A percentile compares a stretch with the other conserved stretches of the same genome.
These are phyloP conservation scores for Agrilus mali DNA, from an alignment of 2,888 invertebrate genomes.

Conservation along the genomic window DNA sequence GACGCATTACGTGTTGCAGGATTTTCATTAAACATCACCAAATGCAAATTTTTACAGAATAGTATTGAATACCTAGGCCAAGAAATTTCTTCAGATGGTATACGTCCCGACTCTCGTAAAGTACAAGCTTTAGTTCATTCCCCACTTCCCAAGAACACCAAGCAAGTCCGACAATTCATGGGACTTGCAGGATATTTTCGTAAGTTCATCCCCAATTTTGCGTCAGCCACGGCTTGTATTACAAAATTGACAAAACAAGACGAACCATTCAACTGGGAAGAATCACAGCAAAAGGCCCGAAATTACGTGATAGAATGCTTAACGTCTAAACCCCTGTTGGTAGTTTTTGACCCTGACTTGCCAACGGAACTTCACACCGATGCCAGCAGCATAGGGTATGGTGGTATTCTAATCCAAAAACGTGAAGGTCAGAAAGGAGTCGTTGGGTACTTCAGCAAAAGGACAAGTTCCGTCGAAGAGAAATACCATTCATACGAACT, in stretches of 20 bases:
- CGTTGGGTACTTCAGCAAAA: constrained; percentile 19
- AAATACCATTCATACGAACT: constrained; percentile 22
- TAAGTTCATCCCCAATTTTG: constrained; percentile 15
- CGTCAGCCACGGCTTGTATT: constrained; percentile 11
- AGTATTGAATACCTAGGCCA: constrained; percentile 15
- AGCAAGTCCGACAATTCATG: constrained; percentile 13
- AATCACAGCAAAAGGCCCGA: constrained; percentile 11
- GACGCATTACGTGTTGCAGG: not conserved
- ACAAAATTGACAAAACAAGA: constrained; percentile 8
- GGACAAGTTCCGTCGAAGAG: constrained; percentile 15
- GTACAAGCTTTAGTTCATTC: constrained; percentile 12
- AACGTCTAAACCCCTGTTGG: constrained; percentile 16
- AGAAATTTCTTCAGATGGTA: constrained; percentile 9
- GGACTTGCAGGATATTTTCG: constrained; percentile 15
- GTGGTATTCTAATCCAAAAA: constrained; percentile 19
- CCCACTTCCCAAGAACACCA: constrained; percentile 11
- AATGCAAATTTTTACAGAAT: constrained; percentile 13
- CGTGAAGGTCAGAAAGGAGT: constrained; percentile 10
- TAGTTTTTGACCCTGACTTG: constrained; percentile 15
- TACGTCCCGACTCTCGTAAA: constrained; percentile 13
- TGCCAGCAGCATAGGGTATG: constrained; percentile 17
- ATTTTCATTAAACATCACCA: constrained; percentile 10
- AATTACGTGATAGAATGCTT: constrained; percentile 10
- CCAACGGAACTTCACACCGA: constrained; percentile 19
- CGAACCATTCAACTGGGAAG: constrained; percentile 10